Percentiles rank a stretch among this genome's conserved stretches.
Evolutionary conservation across 2,888 invertebrate species (phyloP).

Genomic region (Melitaea athalia): DNA sequence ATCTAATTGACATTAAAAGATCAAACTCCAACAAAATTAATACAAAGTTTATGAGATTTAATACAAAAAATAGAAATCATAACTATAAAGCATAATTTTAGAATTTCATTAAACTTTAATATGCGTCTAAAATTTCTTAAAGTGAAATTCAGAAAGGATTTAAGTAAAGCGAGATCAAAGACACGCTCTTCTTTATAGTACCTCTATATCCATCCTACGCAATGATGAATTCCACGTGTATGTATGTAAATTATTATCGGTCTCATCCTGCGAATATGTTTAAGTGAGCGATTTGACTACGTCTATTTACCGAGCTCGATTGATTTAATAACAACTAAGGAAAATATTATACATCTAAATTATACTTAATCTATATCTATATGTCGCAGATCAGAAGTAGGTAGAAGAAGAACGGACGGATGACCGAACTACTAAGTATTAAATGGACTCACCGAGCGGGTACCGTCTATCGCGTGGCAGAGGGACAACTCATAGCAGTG

Average conservation of each 20-base stretch:
- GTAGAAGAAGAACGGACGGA: no score
- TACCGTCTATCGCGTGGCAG: no score
- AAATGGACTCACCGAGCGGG: no score
- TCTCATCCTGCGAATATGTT: slow-evolving; percentile 21
- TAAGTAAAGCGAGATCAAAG: slow-evolving; percentile 18
- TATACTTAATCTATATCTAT: no score
- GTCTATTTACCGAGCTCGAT: slow-evolving; percentile 18
- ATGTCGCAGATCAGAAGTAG: no score
- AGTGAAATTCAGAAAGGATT: slow-evolving; percentile 11
- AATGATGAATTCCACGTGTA: slow-evolving; percentile 30
- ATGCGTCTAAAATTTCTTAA: slow-evolving; percentile 6
- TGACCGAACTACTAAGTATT: no score
- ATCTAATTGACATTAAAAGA: no score
- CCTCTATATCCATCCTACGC: slow-evolving; percentile 7
- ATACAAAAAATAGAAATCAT: not conserved
- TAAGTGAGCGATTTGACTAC: slow-evolving; percentile 16
- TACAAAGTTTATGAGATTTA: not conserved
- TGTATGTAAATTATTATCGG: slow-evolving; percentile 33
- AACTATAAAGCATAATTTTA: not conserved
- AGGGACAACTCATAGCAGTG: no score
- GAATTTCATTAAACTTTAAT: not conserved
- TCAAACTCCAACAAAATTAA: not conserved
- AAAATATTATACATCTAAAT: not conserved
- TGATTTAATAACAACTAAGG: slow-evolving; percentile 11
- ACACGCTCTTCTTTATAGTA: slow-evolving; percentile 8